These are phyloP conservation scores for Plusia festucae DNA, from an alignment of 2,888 invertebrate species.

Conservation along the genomic window DNA sequence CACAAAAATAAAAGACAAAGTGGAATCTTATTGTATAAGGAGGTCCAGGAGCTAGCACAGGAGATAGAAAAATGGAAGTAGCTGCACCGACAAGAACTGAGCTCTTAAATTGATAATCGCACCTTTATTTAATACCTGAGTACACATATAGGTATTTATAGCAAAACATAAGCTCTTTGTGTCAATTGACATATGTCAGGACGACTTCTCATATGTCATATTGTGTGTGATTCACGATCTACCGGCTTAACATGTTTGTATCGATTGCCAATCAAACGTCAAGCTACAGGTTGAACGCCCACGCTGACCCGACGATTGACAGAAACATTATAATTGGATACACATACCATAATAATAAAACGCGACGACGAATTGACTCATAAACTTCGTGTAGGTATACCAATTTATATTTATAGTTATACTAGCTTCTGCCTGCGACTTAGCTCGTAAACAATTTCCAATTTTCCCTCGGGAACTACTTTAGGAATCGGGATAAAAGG, in stretches of 20 bases:
- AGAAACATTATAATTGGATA: conserved; percentile 32
- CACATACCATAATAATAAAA: conserved; percentile 5
- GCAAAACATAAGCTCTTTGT: not conserved
- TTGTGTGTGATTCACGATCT: conserved; percentile 36
- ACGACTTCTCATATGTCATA: conserved; percentile 14
- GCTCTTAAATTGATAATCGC: too few species aligned
- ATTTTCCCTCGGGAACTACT: too few species aligned
- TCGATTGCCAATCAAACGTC: conserved; percentile 47
- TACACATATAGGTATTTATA: not conserved
- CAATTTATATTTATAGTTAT: too few species aligned
- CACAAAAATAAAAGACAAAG: too few species aligned
- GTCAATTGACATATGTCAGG: conserved; percentile 31
- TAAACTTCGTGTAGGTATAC: conserved; percentile 15
- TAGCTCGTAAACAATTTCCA: too few species aligned
- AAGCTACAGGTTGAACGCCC: conserved; percentile 41
- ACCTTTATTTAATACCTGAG: too few species aligned
- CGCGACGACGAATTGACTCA: not conserved
- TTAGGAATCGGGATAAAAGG: too few species aligned
- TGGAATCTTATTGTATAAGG: too few species aligned
- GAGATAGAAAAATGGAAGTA: too few species aligned
- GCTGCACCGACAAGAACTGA: too few species aligned
- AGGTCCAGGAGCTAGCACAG: too few species aligned
- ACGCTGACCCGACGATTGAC: conserved; percentile 31
- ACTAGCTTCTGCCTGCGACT: too few species aligned
- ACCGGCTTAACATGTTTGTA: conserved; percentile 19